These are phyloP conservation scores for Epizoanthus stellaris DNA, from an alignment of 92 coral and sea anemone species.

Conservation along the genomic window DNA sequence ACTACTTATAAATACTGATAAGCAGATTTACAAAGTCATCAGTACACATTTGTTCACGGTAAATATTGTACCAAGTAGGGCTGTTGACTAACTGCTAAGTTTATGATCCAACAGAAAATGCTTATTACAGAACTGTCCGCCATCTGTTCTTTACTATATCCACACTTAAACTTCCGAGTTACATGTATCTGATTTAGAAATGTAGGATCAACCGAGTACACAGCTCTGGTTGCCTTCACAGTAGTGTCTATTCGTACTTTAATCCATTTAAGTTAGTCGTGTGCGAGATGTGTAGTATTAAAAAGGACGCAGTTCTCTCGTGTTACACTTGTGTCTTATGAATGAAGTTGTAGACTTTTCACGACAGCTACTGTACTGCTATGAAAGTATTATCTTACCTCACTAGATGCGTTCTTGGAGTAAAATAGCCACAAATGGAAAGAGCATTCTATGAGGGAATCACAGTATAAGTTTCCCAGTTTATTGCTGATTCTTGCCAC, in stretches of 20 bases:
- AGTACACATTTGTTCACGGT: too few relatives aligned
- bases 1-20: too few relatives aligned
- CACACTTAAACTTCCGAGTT: background rate
- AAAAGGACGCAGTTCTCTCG: conserved; percentile 35
- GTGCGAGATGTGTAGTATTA: conserved; percentile 33
- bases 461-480: background rate
- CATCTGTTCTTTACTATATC: background rate
- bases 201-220: background rate
- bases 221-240: background rate
- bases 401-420: too few relatives aligned
- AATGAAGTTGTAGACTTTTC: conserved; percentile 28
- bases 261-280: conserved; percentile 28
- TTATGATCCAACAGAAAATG: background rate
- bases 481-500: conserved; percentile 20
- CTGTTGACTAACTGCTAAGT: too few relatives aligned
- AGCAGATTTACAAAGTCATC: too few relatives aligned
- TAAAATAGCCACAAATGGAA: too few relatives aligned
- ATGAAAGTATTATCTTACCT: background rate
- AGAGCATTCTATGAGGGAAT: background rate
- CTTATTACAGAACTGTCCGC: background rate
- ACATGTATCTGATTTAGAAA: background rate
- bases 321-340: conserved; percentile 7
- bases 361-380: background rate
- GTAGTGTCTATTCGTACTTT: background rate
- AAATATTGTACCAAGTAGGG: too few relatives aligned